These are phyloP conservation scores for Lasiurus cinereus DNA, from an alignment of 2,113 vertebrate genomes.

Conservation along the genomic window DNA sequence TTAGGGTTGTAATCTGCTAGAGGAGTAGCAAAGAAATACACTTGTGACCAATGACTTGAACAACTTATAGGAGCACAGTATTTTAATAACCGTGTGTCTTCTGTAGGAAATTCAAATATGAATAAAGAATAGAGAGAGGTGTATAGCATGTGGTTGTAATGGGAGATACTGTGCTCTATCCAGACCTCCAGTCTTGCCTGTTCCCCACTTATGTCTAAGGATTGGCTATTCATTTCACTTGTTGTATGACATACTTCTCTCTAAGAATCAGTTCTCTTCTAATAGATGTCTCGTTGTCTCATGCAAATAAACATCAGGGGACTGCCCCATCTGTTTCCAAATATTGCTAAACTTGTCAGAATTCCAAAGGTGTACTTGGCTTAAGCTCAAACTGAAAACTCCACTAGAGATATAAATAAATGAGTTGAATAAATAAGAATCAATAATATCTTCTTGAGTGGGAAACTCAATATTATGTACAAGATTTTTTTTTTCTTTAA, in stretches of 20 bases:
- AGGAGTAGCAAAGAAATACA: background rate
- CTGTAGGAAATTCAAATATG: background rate
- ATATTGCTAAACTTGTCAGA: background rate
- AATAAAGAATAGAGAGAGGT: background rate
- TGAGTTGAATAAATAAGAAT: background rate
- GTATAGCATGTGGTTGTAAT: background rate
- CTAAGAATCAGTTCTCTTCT: background rate
- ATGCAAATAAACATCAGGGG: background rate
- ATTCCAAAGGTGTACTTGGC: background rate
- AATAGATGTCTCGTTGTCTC: background rate
- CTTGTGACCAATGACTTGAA: background rate
- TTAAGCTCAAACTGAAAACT: background rate
- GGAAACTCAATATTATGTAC: background rate
- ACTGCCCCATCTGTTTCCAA: background rate
- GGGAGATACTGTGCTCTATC: background rate
- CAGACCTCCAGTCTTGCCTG: background rate
- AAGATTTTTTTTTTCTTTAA: conserved; percentile 29
- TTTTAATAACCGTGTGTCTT: background rate
- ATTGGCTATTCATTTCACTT: background rate
- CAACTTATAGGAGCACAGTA: background rate
- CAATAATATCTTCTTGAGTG: background rate
- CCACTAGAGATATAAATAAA: background rate
- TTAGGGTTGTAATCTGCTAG: background rate
- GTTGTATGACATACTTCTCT: background rate
- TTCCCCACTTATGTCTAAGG: background rate